Evolutionary conservation across 2,797 vertebrate species (phyloP).

Genomic region (Rachycentron canadum): DNA sequence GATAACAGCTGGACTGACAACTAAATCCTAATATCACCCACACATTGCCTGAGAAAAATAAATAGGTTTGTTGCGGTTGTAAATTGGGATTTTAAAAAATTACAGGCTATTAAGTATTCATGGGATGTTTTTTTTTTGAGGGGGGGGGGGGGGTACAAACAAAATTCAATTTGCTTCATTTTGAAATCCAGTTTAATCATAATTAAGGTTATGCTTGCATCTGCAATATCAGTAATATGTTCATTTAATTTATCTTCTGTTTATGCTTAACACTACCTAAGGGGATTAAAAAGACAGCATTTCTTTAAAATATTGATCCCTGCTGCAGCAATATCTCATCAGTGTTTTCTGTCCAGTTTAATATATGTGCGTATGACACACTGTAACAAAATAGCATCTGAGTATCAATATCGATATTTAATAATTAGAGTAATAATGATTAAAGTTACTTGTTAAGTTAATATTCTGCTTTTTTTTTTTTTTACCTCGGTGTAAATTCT

Average conservation of each 20-base stretch:
- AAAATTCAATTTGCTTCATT: background rate
- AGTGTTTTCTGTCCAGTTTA: background rate
- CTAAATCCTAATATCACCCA: conserved; percentile 18
- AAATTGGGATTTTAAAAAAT: conserved; percentile 2
- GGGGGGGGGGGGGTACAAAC: background rate
- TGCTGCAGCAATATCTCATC: background rate
- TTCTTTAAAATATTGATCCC: background rate
- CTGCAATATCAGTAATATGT: background rate
- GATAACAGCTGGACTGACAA: background rate
- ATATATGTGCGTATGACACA: background rate
- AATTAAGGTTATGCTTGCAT: background rate
- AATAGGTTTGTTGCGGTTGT: conserved; percentile 17
- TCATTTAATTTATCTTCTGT: background rate
- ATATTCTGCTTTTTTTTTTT: background rate
- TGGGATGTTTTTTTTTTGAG: background rate
- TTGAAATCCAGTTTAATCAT: background rate
- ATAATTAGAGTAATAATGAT: too few relatives aligned
- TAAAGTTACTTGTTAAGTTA: background rate
- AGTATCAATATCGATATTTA: too few relatives aligned
- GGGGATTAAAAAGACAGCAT: background rate
- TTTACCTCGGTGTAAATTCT: background rate
- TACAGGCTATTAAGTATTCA: background rate
- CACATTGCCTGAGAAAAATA: background rate
- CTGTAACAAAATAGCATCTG: background rate
- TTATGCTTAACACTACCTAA: background rate